Percentiles rank a stretch among this genome's conserved stretches.
These are phyloP conservation scores for Chymomyza costata DNA, from an alignment of 1,140 invertebrate species.

Conservation along the genomic window DNA sequence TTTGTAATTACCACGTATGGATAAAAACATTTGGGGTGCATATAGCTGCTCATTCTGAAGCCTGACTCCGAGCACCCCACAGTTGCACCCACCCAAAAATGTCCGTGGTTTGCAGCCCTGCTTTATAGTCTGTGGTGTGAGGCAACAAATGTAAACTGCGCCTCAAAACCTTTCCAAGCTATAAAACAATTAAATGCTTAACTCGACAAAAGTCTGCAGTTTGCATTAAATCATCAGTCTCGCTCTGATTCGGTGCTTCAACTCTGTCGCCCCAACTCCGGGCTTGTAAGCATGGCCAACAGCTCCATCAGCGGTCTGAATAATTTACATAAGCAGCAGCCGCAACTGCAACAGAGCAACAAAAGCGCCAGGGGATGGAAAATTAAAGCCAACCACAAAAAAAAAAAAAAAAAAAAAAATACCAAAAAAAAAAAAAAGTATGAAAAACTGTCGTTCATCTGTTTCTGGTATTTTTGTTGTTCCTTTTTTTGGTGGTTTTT, in stretches of 20 bases:
- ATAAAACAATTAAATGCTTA: conserved; percentile 72
- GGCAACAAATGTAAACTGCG: conserved; percentile 16
- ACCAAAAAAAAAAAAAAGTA: too few species aligned
- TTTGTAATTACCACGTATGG: too few species aligned
- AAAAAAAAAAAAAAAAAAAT: conserved; percentile 37
- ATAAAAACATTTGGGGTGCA: too few species aligned
- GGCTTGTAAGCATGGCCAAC: conserved; percentile 21
- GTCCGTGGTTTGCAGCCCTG: not conserved
- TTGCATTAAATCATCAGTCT: conserved; percentile 72
- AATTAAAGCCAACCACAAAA: conserved; percentile 53
- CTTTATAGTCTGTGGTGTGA: not conserved
- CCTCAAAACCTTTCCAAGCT: too few species aligned
- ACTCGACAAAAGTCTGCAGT: conserved; percentile 69
- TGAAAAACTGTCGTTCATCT: conserved; percentile 15
- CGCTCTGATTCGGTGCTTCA: conserved; percentile 36
- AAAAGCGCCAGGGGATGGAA: conserved; percentile 43
- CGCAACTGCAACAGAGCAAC: conserved; percentile 51
- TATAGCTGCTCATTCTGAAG: too few species aligned
- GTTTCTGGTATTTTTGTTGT: conserved; percentile 7
- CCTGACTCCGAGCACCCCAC: not conserved
- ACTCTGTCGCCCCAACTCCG: too few species aligned
- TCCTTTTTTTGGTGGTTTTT: conserved; percentile 20
- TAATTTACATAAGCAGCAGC: conserved; percentile 72
- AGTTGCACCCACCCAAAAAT: too few species aligned
- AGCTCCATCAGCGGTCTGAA: conserved; percentile 45